Evolutionary conservation across 2,888 invertebrate genomes (phyloP), one percentile per base, ranked within the genome.

Genomic region (Abscondita cerata): DNA sequence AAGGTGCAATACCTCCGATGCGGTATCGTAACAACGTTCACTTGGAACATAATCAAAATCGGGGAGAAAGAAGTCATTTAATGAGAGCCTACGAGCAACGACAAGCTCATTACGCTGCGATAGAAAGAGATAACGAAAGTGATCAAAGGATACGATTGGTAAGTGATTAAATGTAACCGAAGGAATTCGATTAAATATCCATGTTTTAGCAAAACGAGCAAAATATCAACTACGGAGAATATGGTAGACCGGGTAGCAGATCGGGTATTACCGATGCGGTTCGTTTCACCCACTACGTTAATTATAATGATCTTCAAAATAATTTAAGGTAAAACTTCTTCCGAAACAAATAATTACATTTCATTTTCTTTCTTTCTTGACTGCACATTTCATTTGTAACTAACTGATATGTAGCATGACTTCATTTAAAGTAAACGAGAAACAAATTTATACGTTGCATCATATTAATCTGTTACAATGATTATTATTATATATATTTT

Each of bases 281-380:
- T 58, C 82, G 84, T 33, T 85, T 84, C 72, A 84, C 84, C 40
- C 92, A 93, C 77, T 93, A 93, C 78, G 91, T 91, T 67, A 93
- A 93, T 80, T 92, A 92, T 73, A 91, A 92, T 77, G 93, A 93
- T 81, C 87, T 93, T 73, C 92, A 92, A 80, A 90, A 89, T 74
- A 92, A 92, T 78, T 83, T 92, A 25, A n/a, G n/a, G n/a, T n/a
- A n/a, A n/a, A n/a, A n/a, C n/a, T n/a, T n/a, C n/a, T n/a, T n/a
- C n/a, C n/a, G n/a, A n/a, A n/a, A n/a, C n/a, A n/a, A n/a, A n/a
- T n/a, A n/a, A n/a, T n/a, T n/a, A n/a, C n/a, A n/a, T n/a, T n/a
- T n/a, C n/a, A 54, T 58, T 33, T 46, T 56, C 13, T 64, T 50
- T 60, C 52, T 67, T 48, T 65, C 52, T 47, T 46, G 66, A 68